Evolutionary conservation across 2,888 invertebrate species (phyloP).

Genomic region (Caprella mutica): DNA sequence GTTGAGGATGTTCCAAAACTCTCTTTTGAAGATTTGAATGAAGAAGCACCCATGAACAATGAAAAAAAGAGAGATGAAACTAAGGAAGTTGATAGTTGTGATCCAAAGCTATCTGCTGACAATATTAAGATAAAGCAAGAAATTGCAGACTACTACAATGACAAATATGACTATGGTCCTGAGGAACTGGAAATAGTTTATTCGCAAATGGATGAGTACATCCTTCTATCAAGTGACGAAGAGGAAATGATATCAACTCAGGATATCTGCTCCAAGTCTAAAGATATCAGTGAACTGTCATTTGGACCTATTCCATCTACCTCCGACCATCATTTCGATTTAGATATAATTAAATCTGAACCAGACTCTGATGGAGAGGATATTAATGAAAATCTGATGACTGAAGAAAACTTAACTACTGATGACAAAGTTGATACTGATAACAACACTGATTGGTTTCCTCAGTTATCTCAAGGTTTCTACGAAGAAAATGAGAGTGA

Average conservation of each 20-base stretch:
- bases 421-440: neutral
- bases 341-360: neutral
- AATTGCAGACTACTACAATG: neutral
- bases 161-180: neutral
- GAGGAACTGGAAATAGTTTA: conserved; percentile 8
- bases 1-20: no score
- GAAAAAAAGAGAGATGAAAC: neutral
- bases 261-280: neutral
- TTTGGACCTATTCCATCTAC: conserved; percentile 1
- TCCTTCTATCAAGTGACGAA: conserved; percentile 11
- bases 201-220: conserved; percentile 10
- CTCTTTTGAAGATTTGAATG: no score
- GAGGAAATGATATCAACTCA: conserved; percentile 4
- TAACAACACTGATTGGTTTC: no score
- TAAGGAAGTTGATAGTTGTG: neutral
- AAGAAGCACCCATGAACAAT: neutral
- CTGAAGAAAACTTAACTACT: neutral
- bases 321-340: neutral
- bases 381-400: neutral
- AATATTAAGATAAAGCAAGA: conserved; percentile 9
- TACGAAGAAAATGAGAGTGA: no score
- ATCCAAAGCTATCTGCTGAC: neutral
- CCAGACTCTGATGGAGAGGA: neutral
- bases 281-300: neutral
- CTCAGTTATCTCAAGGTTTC: no score